Evolutionary conservation across 2,113 vertebrate species (phyloP), one percentile per base, ranked within the genome.

Genomic region (Ammodytes marinus): DNA sequence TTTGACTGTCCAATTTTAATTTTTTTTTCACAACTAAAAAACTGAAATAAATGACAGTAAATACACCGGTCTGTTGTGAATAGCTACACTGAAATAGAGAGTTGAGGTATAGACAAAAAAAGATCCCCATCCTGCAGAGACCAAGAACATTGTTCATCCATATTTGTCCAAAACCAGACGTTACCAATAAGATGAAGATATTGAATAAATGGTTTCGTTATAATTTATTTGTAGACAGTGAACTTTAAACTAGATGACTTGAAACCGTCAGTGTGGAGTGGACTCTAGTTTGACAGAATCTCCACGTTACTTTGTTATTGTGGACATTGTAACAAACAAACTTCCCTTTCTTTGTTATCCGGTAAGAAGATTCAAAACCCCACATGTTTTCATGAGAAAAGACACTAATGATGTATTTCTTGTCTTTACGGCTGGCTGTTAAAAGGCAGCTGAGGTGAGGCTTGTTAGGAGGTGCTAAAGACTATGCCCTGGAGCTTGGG

Each of bases 391-490:
- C 73, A 79, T 55, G 53, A 76, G 15, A 79, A 69, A 52, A 43
- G 14, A 63, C 52, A 19, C 59, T 83, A 68, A 83, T 70, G 82
- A 77, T 76, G 57, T 66, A 69, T 80, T 80, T 66, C 87, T 64
- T 83, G 74, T 60, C 70, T 92, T 83, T 78, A 79, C 2, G 3
- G 80, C 40, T 59, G 1, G 43, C 53, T 80, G 59, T 79, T 63
- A 74, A 69, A 78, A 77, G 10, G 57, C 64, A 72, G 79, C 50
- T 83, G 71, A 85, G 77, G 63, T 17, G 70, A 80, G 54, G 47
- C 83, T 80, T 77, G 77, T 90, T 86, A 90, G 74, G 35, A 12
- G 53, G 74, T 35, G 50, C 71, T 87, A 19, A 86, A 74, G 71
- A 83, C 65, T 40, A 40, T 77, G 64, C 84, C 73, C 79, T 53